These are phyloP conservation scores for Melanargia galathea DNA, from an alignment of 2,888 invertebrate species.

Conservation along the genomic window DNA sequence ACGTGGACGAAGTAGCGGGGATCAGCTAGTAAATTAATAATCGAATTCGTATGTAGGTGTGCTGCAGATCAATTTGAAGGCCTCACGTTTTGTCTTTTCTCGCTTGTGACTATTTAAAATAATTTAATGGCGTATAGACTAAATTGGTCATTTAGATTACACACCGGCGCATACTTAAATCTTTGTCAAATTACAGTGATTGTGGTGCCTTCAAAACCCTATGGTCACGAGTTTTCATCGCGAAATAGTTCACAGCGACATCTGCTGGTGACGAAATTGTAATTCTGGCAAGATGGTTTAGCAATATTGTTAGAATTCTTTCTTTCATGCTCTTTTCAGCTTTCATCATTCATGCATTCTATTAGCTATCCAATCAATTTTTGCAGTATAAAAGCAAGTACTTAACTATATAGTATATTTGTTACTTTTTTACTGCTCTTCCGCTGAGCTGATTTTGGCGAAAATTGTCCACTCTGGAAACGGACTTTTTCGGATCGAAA, in stretches of 20 bases:
- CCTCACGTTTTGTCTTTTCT: conserved; percentile 55
- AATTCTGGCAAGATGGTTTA: conserved; percentile 17
- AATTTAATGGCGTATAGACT: conserved; percentile 63
- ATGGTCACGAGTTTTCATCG: conserved; percentile 45
- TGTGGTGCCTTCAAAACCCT: conserved; percentile 55
- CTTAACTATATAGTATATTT: no score
- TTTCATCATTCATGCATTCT: background rate
- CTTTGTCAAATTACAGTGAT: conserved; percentile 67
- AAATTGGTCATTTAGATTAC: conserved; percentile 70
- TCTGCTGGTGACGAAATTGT: conserved; percentile 52
- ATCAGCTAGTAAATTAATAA: no score
- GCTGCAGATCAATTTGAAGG: conserved; percentile 44
- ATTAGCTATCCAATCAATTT: no score
- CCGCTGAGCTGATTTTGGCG: no score
- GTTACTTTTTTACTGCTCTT: no score
- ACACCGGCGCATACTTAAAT: conserved; percentile 52
- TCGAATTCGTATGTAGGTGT: background rate
- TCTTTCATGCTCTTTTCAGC: background rate
- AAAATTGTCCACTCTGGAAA: no score
- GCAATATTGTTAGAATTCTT: conserved; percentile 10
- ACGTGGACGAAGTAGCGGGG: no score
- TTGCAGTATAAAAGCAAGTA: background rate
- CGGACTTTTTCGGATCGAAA: no score
- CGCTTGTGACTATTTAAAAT: conserved; percentile 60
- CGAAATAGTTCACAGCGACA: conserved; percentile 47